Conservation (phyloP, 92 coral and sea anemone genomes). For the Bergia sp. region DNA sequence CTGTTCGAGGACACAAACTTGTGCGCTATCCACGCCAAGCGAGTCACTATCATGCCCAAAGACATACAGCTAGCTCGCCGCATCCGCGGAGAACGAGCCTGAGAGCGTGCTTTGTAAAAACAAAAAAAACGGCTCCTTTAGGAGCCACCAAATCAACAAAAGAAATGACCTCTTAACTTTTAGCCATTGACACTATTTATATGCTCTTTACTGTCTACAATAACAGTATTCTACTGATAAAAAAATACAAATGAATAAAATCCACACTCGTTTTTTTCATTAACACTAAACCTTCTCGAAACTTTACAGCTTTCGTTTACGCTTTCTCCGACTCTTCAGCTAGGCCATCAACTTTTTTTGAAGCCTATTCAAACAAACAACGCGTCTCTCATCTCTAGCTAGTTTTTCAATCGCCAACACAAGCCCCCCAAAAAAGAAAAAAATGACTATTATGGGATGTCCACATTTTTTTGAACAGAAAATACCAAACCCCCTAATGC, state of each 20-base stretch:
- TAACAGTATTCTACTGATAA: slow-evolving; percentile 18
- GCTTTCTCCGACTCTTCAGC: slow-evolving; percentile 33
- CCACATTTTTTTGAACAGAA: slow-evolving; percentile 17
- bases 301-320: slow-evolving; percentile 29
- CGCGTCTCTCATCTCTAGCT: slow-evolving; percentile 16
- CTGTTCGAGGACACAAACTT: not conserved
- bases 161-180: slow-evolving; percentile 13
- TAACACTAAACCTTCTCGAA: slow-evolving; percentile 23
- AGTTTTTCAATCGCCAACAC: slow-evolving; percentile 14
- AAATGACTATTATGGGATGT: slow-evolving; percentile 32
- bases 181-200: slow-evolving; percentile 23
- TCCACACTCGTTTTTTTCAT: slow-evolving; percentile 12
- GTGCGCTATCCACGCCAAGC: too few relatives aligned
- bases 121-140: slow-evolving; percentile 75
- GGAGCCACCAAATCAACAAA: slow-evolving; percentile 72
- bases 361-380: slow-evolving; percentile 4
- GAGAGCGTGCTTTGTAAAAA: slow-evolving; percentile 9
- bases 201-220: slow-evolving; percentile 24
- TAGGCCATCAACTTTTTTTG: slow-evolving; percentile 16
- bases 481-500: slow-evolving; percentile 14
- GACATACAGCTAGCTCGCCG: too few relatives aligned
- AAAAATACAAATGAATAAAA: slow-evolving; percentile 1
- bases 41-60: too few relatives aligned
- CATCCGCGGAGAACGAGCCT: too few relatives aligned
- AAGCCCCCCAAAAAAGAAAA: not conserved